A percentile compares a stretch with the other conserved stretches of the same genome.
Evolutionary conservation across 2,113 vertebrate species (phyloP).

Genomic region (Natator depressus): DNA sequence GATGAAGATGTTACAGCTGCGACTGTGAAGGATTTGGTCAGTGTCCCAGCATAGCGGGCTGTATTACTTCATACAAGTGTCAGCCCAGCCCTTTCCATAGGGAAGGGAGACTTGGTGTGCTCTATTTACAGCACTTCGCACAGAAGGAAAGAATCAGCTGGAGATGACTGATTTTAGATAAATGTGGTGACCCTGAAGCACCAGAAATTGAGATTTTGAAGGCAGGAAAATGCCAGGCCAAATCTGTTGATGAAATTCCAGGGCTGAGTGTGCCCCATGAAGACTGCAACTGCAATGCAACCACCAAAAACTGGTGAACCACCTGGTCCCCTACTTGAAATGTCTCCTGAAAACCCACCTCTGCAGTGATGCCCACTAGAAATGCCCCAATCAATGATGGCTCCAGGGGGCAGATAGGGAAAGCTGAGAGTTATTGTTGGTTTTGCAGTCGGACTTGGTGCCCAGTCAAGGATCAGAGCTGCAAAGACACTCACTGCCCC

Average conservation of each 20-base stretch:
- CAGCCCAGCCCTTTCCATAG: not conserved
- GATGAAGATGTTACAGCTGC: accelerated
- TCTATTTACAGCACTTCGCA: not conserved
- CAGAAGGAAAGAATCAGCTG: not conserved
- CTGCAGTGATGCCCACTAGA: not conserved
- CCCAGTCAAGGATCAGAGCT: not conserved
- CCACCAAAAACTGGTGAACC: not conserved
- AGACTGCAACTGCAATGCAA: not conserved
- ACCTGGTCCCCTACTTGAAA: not conserved
- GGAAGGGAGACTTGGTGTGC: not conserved
- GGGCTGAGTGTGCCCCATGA: not conserved
- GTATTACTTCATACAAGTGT: not conserved
- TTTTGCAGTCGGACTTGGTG: not conserved
- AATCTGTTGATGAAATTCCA: not conserved
- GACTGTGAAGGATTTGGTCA: not conserved
- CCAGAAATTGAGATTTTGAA: not conserved
- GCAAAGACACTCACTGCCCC: not conserved
- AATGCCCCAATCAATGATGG: not conserved
- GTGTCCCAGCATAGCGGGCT: not conserved
- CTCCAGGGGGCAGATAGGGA: not conserved
- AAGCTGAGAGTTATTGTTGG: not conserved
- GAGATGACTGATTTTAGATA: not conserved
- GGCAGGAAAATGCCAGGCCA: not conserved
- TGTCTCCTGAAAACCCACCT: not conserved
- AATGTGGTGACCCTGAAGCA: not conserved